Percentiles rank a stretch among this genome's conserved stretches.
Conservation (phyloP, 2,113 vertebrate species). For the Peromyscus polionotus region DNA sequence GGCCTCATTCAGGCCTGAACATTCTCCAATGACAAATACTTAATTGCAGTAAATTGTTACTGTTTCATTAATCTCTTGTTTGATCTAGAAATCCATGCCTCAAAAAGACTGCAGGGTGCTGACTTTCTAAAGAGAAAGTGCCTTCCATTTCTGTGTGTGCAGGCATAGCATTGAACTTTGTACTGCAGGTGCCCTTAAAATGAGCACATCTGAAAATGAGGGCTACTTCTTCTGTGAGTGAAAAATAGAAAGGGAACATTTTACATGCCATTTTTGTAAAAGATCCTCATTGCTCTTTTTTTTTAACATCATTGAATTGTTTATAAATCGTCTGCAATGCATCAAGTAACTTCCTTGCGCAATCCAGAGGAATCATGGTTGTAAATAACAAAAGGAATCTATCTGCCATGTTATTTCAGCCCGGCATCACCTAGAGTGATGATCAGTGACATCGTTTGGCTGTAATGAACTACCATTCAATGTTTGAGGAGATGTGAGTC, state of each 20-base stretch:
- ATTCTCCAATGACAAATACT: not conserved
- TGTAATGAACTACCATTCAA: constrained; percentile 28
- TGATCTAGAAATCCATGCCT: not conserved
- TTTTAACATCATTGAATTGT: constrained; percentile 46
- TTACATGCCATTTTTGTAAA: constrained; percentile 63
- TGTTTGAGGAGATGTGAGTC: not conserved
- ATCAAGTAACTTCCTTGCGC: constrained; percentile 7
- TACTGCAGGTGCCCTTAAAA: not conserved
- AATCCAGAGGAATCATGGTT: constrained; percentile 14
- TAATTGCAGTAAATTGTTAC: not conserved
- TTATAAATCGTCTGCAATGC: constrained; percentile 21
- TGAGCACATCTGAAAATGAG: not conserved
- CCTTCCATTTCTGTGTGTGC: not conserved
- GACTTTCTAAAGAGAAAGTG: not conserved
- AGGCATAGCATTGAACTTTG: not conserved
- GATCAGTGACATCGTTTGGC: constrained; percentile 17
- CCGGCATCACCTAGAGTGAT: not conserved
- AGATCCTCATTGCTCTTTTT: constrained; percentile 53
- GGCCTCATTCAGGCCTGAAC: not conserved
- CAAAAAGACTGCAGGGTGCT: not conserved
- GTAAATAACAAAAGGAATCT: not conserved
- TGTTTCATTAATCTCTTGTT: not conserved
- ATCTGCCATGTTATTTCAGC: constrained; percentile 35
- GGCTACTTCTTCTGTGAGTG: not conserved
- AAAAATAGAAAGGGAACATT: constrained; percentile 45